Base-by-base conservation (phyloP, 2,888 invertebrate species). In the Lutraria lutraria region DNA sequence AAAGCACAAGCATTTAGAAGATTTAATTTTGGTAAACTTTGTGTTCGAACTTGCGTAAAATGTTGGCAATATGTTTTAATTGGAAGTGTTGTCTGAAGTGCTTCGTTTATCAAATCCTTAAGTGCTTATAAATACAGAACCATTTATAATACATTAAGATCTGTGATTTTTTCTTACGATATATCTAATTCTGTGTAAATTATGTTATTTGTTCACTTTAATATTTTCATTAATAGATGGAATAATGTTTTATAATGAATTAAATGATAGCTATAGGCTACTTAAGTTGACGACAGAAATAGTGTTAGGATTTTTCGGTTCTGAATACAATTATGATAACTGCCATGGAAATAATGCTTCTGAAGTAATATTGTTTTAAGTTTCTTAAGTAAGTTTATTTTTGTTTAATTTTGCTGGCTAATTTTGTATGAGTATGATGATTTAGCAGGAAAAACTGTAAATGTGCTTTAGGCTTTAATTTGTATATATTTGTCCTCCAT, bases 81-180 rank as follows among this genome's bases (percentile, higher is more conserved):
- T 43, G 25, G 25, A 25, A 68, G 63, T 68, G 63, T 68, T 68
- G 63, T 68, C 63, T 68, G n/a, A 68, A 68, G 63, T 68, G 25
- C 12, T n/a, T n/a, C 25, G 63, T 68, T 68, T 68, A 68, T 25
- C 63, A 25, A 68, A 68, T 25, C 63, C 25, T 68, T 0, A n/a
- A 25, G 12, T 63, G n/a, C 25, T 68, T 68, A 25, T 3, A 25
- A 68, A 25, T 68, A 68, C n/a, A 68, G 25, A 68, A 68, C 43
- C 25, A 12, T 25, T 68, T 10, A 68, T 25, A 68, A 68, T n/a
- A 0, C 25, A 68, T 68, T n/a, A 68, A 25, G 3, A 25, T 68
- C 25, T 68, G 25, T n/a, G n/a, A 21, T 60, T 60, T 60, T 56
- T 56, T 15, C 43, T 8, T 19, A 4, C 21, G 12, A 8, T n/a